Conservation (phyloP, 2,113 vertebrate species). For the Halcyon malimbica region DNA sequence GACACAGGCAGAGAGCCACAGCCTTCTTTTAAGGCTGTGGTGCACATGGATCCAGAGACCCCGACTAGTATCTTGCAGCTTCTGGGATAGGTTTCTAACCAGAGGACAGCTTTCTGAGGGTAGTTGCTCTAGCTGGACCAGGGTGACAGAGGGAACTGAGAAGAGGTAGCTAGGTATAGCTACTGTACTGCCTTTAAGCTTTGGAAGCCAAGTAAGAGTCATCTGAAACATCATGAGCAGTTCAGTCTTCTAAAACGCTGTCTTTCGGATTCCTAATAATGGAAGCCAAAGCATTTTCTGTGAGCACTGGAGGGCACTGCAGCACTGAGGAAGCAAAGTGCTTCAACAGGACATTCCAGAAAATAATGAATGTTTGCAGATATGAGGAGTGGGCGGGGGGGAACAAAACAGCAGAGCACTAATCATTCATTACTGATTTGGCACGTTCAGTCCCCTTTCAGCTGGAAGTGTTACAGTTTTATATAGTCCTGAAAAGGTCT, state of each 20-base stretch:
- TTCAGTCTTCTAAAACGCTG: constrained; percentile 62
- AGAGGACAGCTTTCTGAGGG: not conserved
- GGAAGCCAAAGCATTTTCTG: not conserved
- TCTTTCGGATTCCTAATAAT: not conserved
- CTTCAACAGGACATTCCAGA: not conserved
- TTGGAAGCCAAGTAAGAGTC: not conserved
- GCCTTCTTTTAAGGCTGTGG: not conserved
- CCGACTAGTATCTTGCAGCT: not conserved
- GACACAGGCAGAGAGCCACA: not conserved
- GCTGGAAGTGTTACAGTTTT: not conserved
- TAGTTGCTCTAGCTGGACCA: not conserved
- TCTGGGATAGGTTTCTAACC: not conserved
- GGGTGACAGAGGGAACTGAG: not conserved
- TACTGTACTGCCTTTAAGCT: not conserved
- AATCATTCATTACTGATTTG: not conserved
- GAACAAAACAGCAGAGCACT: not conserved
- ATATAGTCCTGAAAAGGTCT: not conserved
- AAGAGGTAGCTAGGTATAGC: not conserved
- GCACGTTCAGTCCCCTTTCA: not conserved
- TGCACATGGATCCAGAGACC: not conserved
- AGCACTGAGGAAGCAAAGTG: not conserved
- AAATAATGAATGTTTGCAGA: not conserved
- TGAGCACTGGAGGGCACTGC: constrained; percentile 73
- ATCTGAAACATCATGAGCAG: not conserved
- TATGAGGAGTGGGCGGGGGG: not conserved